Base-by-base conservation (phyloP, 2,888 invertebrate genomes). In the Sacculina carcini region DNA sequence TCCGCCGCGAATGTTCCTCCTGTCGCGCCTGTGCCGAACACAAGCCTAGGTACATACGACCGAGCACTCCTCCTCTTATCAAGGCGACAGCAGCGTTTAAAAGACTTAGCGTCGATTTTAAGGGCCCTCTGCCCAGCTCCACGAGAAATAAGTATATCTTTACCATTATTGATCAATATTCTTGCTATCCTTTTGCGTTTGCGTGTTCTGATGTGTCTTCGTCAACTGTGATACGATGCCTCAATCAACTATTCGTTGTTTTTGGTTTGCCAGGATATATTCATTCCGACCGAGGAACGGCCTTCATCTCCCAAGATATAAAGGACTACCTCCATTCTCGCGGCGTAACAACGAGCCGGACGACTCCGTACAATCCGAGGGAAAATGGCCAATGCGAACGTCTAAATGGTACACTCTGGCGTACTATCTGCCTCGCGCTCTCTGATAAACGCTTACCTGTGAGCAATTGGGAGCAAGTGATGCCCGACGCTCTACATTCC, bases 181-280 rank as follows among this genome's bases (percentile, higher is more conserved):
- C 57, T 1, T 44, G 55, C 44, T 58, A 56, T 50, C 55, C 58
- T 4, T 59, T 59, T 53, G 56, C 56, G 5, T 52, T 56, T 16
- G 46, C 57, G 31, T 56, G 57, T 44, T 7, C 47, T 14, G 52
- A 58, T 47, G 54, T 56, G 38, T 51, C 52, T 31, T 31, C 53
- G 19, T 21, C 14, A 14, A 54, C 52, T 29, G 53, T 55, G 10
- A 54, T 58, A 19, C 40, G 19, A 10, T 51, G 52, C 40, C 47
- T 57, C 9, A 19, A 10, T 10, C 55, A 56, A 29, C 21, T 58
- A 28, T 58, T 58, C 44, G 29, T 31, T 6, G 14, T 56, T 9
- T 56, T 56, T 51, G 53, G 52, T 1, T 57, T 51, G 39, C 54
- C 54, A 5, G 19, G 54, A 29, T 52, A 48, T 19, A 54, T 56